Conservation (phyloP, 2,888 invertebrate species). For the Caenorhabditis japonica region DNA sequence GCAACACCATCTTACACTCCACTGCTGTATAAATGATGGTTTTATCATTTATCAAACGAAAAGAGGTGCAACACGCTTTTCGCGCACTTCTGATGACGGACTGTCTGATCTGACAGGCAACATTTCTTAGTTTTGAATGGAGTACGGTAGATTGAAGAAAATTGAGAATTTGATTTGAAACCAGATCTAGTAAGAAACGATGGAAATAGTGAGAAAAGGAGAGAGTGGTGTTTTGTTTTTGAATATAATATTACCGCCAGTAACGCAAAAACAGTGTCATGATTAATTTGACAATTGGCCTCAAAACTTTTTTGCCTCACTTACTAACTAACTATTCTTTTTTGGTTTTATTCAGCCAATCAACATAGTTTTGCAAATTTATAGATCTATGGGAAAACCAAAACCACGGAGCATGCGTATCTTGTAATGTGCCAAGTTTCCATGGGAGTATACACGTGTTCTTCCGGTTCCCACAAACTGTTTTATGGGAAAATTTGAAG, state of each 20-base stretch:
- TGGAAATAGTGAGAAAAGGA: conserved; percentile 5
- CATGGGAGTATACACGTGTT: no score
- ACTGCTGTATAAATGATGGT: conserved; percentile 37
- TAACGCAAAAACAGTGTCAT: conserved; percentile 34
- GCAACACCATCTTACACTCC: no score
- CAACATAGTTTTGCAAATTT: no score
- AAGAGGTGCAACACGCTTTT: conserved; percentile 42
- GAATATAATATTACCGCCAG: conserved; percentile 34
- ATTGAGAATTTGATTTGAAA: not conserved
- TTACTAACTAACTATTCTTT: conserved; percentile 12
- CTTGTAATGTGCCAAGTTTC: no score
- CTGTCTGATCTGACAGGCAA: no score
- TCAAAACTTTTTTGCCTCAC: conserved; percentile 35
- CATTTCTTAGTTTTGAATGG: conserved; percentile 1
- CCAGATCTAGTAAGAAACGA: conserved; percentile 6
- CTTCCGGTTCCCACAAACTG: no score
- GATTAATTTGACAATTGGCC: conserved; percentile 48
- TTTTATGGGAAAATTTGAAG: no score
- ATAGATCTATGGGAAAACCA: no score
- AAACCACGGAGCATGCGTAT: no score
- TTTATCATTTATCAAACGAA: conserved; percentile 49
- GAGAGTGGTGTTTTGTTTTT: conserved; percentile 31
- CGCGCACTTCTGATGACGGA: conserved; percentile 49
- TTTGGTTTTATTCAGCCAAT: conserved; percentile 17
- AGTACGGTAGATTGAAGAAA: conserved; percentile 21